These are phyloP conservation scores for Pollenia labialis DNA, from an alignment of 2,888 invertebrate species.

Conservation along the genomic window DNA sequence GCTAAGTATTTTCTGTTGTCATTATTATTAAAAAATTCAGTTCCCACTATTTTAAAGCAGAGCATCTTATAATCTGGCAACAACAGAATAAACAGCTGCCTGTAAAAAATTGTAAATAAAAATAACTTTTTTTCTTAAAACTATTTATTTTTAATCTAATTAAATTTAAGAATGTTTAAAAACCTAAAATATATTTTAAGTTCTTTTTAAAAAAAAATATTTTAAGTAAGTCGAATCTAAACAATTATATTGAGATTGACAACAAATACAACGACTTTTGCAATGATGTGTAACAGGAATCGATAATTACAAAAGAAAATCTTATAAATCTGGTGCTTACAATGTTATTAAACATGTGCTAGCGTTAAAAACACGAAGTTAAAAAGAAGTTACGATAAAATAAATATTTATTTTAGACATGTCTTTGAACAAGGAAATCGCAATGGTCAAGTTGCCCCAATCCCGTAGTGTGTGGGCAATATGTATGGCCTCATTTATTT, in stretches of 20 bases:
- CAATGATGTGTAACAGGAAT: conserved; percentile 30
- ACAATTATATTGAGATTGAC: not conserved
- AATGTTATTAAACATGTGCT: conserved; percentile 32
- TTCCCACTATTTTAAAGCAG: conserved; percentile 20
- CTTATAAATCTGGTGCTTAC: not conserved
- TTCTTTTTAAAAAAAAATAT: not conserved
- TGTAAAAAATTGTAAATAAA: conserved; percentile 56
- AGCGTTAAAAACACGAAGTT: not conserved
- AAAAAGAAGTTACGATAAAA: not conserved
- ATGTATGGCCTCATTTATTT: conserved; percentile 89
- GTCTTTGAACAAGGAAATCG: conserved; percentile 78
- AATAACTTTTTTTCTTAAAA: conserved; percentile 2
- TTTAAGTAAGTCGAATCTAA: not conserved
- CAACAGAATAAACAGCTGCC: conserved; percentile 27
- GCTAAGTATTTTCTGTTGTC: too few species aligned
- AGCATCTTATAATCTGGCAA: not conserved
- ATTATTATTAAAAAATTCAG: not conserved
- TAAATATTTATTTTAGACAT: conserved; percentile 68
- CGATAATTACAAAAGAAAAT: conserved; percentile 32
- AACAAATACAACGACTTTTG: conserved; percentile 27
- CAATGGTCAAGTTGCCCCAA: conserved; percentile 80
- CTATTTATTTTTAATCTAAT: conserved; percentile 13
- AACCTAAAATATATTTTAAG: not conserved
- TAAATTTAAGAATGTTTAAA: not conserved
- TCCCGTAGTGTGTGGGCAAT: conserved; percentile 90